Conservation (phyloP, 2,888 invertebrate species). For the Lysandra coridon region DNA sequence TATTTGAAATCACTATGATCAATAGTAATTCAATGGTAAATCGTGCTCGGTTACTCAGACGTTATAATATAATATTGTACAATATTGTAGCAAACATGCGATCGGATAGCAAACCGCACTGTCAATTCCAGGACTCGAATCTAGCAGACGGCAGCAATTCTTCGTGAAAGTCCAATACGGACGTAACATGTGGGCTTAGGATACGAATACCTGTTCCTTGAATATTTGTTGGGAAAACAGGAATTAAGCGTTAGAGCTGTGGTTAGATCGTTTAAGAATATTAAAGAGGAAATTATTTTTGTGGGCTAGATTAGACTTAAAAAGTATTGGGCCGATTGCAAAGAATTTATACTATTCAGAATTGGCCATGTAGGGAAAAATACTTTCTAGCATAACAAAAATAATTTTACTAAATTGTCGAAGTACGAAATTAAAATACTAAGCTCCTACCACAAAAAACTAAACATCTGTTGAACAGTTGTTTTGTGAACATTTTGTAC, state of each 20-base stretch:
- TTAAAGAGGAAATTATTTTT: neutral
- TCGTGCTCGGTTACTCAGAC: neutral
- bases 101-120: slow-evolving; percentile 6
- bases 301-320: too few relatives aligned
- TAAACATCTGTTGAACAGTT: too few relatives aligned
- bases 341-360: too few relatives aligned
- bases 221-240: neutral
- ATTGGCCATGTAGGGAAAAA: too few relatives aligned
- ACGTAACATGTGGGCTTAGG: neutral
- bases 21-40: neutral
- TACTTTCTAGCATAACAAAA: too few relatives aligned
- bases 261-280: too few relatives aligned
- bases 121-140: neutral
- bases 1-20: too few relatives aligned
- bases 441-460: too few relatives aligned
- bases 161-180: neutral
- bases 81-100: neutral
- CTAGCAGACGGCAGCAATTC: neutral
- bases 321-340: too few relatives aligned
- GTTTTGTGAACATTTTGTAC: too few relatives aligned
- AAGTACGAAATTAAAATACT: too few relatives aligned
- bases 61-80: neutral
- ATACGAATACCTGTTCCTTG: neutral
- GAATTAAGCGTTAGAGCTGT: neutral
- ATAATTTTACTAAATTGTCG: too few relatives aligned